Evolutionary conservation across 2,888 invertebrate species (phyloP).

Genomic region (Lacanobia oleracea): DNA sequence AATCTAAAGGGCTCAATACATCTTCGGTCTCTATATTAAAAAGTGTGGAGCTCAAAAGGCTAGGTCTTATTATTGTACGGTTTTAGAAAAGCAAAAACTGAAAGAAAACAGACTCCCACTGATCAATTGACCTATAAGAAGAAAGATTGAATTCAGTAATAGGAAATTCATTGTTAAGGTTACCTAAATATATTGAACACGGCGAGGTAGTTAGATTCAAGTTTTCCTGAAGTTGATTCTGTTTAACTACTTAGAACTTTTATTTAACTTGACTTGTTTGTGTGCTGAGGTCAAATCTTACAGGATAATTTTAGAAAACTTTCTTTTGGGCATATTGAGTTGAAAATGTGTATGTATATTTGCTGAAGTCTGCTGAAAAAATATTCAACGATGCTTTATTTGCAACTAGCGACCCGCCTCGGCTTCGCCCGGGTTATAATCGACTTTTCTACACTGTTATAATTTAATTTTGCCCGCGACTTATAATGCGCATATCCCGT

Average conservation of each 20-base stretch:
- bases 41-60: neutral
- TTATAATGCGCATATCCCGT: too few relatives aligned
- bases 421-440: too few relatives aligned
- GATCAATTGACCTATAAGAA: neutral
- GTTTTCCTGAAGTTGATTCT: neutral
- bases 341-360: too few relatives aligned
- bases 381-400: too few relatives aligned
- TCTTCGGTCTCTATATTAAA: neutral
- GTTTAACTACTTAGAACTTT: neutral
- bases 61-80: neutral
- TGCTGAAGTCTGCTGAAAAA: too few relatives aligned
- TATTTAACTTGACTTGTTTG: neutral
- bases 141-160: neutral
- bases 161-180: neutral
- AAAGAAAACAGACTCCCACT: neutral
- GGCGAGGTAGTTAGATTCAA: neutral
- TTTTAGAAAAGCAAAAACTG: neutral
- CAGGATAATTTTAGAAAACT: neutral
- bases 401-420: too few relatives aligned
- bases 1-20: neutral
- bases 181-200: neutral
- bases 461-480: too few relatives aligned
- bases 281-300: constrained; percentile 6
- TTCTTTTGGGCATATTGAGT: neutral
- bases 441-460: too few relatives aligned